Conservation (phyloP, 2,797 vertebrate species). For the Coregonus suidteri region DNA sequence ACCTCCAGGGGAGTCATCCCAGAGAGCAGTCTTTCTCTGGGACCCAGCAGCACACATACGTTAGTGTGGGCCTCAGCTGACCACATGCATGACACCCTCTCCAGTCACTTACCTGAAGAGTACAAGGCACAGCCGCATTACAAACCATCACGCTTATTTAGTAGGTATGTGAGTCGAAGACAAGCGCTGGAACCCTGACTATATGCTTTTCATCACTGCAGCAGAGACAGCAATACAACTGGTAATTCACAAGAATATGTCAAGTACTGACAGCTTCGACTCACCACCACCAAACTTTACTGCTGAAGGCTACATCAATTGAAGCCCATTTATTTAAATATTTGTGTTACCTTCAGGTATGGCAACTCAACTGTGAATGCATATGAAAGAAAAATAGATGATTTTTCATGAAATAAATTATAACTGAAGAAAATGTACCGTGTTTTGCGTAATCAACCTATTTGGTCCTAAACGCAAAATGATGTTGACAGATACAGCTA, state of each 20-base stretch:
- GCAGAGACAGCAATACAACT: background rate
- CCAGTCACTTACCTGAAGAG: constrained; percentile 8
- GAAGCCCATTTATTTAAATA: background rate
- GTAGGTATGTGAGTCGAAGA: constrained; percentile 20
- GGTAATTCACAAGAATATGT: too few relatives aligned
- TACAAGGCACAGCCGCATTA: background rate
- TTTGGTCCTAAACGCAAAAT: background rate
- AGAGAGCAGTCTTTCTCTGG: constrained; percentile 3
- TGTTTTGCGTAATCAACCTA: background rate
- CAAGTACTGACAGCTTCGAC: too few relatives aligned
- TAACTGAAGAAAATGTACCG: background rate
- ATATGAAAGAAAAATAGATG: background rate
- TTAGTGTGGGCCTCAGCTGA: constrained; percentile 66
- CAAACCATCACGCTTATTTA: background rate
- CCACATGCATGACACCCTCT: constrained; percentile 58
- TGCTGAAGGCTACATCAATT: background rate
- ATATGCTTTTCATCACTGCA: too few relatives aligned
- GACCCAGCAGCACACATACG: constrained; percentile 28
- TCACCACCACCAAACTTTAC: background rate
- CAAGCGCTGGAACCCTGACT: background rate
- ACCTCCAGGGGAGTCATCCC: background rate
- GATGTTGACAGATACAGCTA: background rate
- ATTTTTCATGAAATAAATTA: background rate
- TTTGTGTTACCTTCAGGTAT: background rate
- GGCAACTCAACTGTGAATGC: background rate